A percentile compares a stretch with the other conserved stretches of the same genome.
These are phyloP conservation scores for Speoplatyrhinus poulsoni DNA, from an alignment of 2,113 vertebrate genomes.

Conservation along the genomic window DNA sequence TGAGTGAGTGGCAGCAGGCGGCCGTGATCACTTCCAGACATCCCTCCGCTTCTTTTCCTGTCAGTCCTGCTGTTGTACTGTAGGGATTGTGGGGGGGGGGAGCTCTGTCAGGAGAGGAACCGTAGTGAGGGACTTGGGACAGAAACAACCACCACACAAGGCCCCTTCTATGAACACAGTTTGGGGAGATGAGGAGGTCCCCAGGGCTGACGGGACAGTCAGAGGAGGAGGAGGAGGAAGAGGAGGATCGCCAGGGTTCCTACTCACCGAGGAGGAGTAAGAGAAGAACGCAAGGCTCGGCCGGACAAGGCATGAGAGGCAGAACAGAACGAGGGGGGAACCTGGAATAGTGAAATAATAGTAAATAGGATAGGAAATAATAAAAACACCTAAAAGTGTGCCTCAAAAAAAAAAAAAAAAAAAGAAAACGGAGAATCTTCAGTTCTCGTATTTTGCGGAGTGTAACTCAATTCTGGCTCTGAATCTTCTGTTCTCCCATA, in stretches of 20 bases:
- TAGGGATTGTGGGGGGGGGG: slow-evolving; percentile 9
- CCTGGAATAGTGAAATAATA: slow-evolving; percentile 53
- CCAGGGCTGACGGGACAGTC: slow-evolving; percentile 22
- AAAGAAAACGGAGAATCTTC: slow-evolving; percentile 29
- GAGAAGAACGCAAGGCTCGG: slow-evolving; percentile 57
- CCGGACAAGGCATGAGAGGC: slow-evolving; percentile 46
- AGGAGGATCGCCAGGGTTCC: slow-evolving; percentile 34
- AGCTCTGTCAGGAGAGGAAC: slow-evolving; percentile 37
- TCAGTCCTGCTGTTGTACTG: slow-evolving; percentile 37
- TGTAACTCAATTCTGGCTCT: slow-evolving; percentile 36
- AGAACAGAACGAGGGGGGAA: slow-evolving; percentile 38
- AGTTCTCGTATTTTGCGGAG: slow-evolving; percentile 42
- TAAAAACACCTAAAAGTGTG: slow-evolving; percentile 46
- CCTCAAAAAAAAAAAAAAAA: slow-evolving; percentile 44
- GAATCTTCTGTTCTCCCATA: slow-evolving; percentile 28
- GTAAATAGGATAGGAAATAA: no score
- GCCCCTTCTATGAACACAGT: slow-evolving; percentile 43
- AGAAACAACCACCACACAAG: slow-evolving; percentile 62
- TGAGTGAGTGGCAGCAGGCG: slow-evolving; percentile 54
- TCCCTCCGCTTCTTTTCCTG: neutral
- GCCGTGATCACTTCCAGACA: slow-evolving; percentile 63
- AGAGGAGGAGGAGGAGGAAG: slow-evolving; percentile 43
- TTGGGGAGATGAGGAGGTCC: slow-evolving; percentile 59
- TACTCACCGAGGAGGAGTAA: slow-evolving; percentile 41
- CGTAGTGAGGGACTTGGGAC: slow-evolving; percentile 48